Conservation (phyloP, 2,888 invertebrate species). For the Cyclophora punctaria region DNA sequence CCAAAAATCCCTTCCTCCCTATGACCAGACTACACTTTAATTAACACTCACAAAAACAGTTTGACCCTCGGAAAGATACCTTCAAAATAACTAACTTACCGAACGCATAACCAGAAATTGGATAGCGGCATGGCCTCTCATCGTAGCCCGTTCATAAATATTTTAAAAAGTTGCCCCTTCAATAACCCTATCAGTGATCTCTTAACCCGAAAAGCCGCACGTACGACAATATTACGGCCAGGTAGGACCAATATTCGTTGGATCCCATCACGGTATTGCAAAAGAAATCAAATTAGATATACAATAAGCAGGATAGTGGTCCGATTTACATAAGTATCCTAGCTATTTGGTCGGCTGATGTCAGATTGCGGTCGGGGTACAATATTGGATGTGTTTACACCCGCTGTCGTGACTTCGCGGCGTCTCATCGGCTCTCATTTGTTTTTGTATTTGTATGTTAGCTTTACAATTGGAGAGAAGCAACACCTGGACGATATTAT, state of each 20-base stretch:
- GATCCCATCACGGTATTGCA: conserved; percentile 68
- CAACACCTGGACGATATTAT: conserved; percentile 16
- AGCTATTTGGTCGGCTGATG: conserved; percentile 68
- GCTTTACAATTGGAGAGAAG: conserved; percentile 13
- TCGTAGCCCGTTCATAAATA: conserved; percentile 65
- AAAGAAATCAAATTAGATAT: conserved; percentile 74
- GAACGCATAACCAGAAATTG: conserved; percentile 73
- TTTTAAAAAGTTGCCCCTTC: conserved; percentile 61
- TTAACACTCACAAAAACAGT: conserved; percentile 62
- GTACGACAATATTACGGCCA: conserved; percentile 60
- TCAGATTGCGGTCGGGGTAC: conserved; percentile 65
- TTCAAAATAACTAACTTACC: conserved; percentile 65
- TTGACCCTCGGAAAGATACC: conserved; percentile 51
- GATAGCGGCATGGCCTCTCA: conserved; percentile 61
- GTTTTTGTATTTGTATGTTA: conserved; percentile 28
- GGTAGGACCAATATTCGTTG: conserved; percentile 63
- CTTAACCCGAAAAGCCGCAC: conserved; percentile 58
- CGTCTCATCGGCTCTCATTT: conserved; percentile 38
- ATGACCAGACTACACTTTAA: conserved; percentile 54
- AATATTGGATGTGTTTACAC: conserved; percentile 59
- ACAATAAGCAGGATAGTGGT: conserved; percentile 69
- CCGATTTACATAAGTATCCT: conserved; percentile 72
- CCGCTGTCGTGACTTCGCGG: conserved; percentile 28
- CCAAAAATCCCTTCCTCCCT: conserved; percentile 23
- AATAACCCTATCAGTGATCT: conserved; percentile 65